Evolutionary conservation across 2,888 invertebrate species (phyloP), one percentile per base, ranked within the genome.

Genomic region (Aleiodes testaceus): DNA sequence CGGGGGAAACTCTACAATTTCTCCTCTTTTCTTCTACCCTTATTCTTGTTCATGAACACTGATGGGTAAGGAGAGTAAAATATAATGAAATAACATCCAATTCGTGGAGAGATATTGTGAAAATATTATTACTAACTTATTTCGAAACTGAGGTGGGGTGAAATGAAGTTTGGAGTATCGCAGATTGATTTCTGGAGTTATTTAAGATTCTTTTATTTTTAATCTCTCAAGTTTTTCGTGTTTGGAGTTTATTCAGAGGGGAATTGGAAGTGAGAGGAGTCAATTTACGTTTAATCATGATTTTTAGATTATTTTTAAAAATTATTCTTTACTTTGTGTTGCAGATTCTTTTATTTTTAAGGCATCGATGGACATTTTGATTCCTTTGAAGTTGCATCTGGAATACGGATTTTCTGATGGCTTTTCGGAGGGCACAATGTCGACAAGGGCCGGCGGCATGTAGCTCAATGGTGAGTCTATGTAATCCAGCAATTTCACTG

Each of bases 51-150:
- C 59, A 47, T 30, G 59, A 63, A 44, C 59, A 50, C 49, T 49
- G 52, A 7, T 26, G 14, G 47, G 14, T 42, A 50, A 64, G 66
- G 66, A 72, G 73, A 70, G 71, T 78, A 78, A 77, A 77, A 77
- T 78, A 74, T 76, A 77, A 77, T 76, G 75, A 78, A 78, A 77
- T 76, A 78, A 78, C 78, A 78, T 77, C 72, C 74, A 77, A 78
- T 74, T 73, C 73, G 80, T 79, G 82, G 65, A 80, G 84, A 82
- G 85, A 84, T 84, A 85, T 85, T 86, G 83, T 83, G 84, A 86
- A 85, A 87, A 87, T 87, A 86, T 86, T 87, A 86, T 86, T 85
- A 83, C 85, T 85, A 87, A 87, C 84, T 87, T 85, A 85, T 85
- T 84, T 83, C 83, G 59, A 42, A 14, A 42, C 3, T 26, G 26